Evolutionary conservation across 2,113 vertebrate genomes (phyloP).

Genomic region (Passer montanus): DNA sequence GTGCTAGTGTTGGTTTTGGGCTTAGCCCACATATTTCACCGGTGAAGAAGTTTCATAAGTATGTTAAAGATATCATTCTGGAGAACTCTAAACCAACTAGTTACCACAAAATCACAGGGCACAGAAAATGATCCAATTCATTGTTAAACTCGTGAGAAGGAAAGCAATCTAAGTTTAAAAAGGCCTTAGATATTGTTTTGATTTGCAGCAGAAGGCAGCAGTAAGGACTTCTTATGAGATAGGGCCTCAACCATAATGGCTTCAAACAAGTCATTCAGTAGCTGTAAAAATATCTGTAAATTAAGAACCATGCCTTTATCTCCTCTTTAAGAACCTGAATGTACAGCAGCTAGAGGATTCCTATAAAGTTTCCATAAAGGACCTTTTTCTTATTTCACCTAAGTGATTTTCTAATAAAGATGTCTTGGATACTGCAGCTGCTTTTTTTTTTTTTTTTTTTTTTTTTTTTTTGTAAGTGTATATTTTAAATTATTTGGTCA

Average conservation of each 20-base stretch:
- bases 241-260: rapidly evolving
- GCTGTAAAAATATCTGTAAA: not conserved
- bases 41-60: not conserved
- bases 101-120: not conserved
- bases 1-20: conserved; percentile 42
- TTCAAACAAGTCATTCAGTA: not conserved
- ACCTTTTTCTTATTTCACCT: not conserved
- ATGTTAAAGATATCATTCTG: conserved; percentile 10
- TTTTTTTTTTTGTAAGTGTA: not conserved
- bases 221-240: not conserved
- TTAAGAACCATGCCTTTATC: not conserved
- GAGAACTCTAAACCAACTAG: not conserved
- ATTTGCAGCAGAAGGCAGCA: not conserved
- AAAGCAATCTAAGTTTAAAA: not conserved
- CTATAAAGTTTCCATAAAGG: not conserved
- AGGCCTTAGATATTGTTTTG: not conserved
- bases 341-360: not conserved
- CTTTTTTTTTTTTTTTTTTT: not conserved
- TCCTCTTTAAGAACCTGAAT: not conserved
- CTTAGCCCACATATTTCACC: conserved; percentile 28
- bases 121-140: not conserved
- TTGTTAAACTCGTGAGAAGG: not conserved
- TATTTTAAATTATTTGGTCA: not conserved
- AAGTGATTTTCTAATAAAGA: not conserved
- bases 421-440: not conserved